Base-by-base conservation (phyloP, 2,797 vertebrate species). In the Mycteria americana region DNA sequence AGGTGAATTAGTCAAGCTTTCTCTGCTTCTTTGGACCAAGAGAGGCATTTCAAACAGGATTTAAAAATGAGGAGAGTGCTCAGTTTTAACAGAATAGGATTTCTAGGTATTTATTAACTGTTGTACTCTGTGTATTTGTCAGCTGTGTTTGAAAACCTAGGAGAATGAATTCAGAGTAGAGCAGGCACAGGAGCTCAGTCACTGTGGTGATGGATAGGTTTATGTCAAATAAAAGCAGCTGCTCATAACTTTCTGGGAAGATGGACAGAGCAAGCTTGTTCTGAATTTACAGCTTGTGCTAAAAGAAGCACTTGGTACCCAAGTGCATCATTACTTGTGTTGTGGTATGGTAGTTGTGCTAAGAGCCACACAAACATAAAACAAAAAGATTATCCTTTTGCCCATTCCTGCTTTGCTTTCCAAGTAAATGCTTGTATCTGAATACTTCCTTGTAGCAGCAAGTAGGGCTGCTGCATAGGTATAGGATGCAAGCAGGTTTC, bases 371-470 rank as follows among this genome's bases (percentile, higher is more conserved):
- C 33, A 73, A 31, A 81, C 22, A 10, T 17, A 45, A 51, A 39
- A 4, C 21, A 33, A 14, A 76, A 62, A 8, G 6, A 51, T 46
- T 5, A 48, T 69, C n/a, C 41, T 83, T 80, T 63, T 41, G 48
- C 19, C 18, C 3, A 0, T 50, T 63, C 48, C 67, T 46, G 45
- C 53, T 85, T 85, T 67, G 23, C 45, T 83, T 89, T 77, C 41
- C 56, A 56, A 35, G 39, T 10, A 30, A 46, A 43, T 0, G 0
- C 31, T 60, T 72, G 17, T 39, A 43, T 31, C 16, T 9, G 1
- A 21, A 33, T 31, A 27, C 21, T 43, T 56, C 22, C 45, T 13
- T 13, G 15, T 12, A 70, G 78, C 53, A 68, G 51, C 33, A 50
- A 11, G 80, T 7, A n/a, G 37, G 18, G n/a, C 51, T 50, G 19